Base-by-base conservation (phyloP, 1,140 invertebrate species). In the Nasonia giraulti region DNA sequence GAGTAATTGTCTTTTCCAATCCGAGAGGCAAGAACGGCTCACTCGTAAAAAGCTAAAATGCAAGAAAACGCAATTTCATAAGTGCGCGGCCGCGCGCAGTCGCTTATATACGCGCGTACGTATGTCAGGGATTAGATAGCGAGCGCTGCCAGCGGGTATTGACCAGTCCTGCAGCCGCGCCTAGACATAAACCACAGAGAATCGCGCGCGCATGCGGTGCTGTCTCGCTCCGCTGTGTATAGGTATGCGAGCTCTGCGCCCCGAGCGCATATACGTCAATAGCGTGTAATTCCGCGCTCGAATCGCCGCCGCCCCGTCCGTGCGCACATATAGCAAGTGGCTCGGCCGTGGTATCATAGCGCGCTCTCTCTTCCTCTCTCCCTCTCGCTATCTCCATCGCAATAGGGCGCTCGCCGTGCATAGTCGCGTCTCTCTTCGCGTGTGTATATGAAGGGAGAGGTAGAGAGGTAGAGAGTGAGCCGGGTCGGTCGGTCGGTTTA, bases 121-220 rank as follows among this genome's bases (percentile, higher is more conserved):
- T 12, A 55, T 23, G 40, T 0, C 71, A 10, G 62, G 68, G 83
- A 84, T 84, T 84, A 84, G 69, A 84, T 80, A 80, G 83, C 50
- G 44, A 73, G 76, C 27, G 12, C 10, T 0, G 7, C 12, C 33
- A 6, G 23, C n/a, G 20, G 62, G 31, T 82, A 85, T 85, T 69
- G 80, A 85, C 80, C 80, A 62, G 71, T 27, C 17, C 77, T 37
- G n/a, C 40, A 78, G 55, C 80, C 66, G 80, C 75, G 66, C 84
- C 79, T 82, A 82, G 74, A 80, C 74, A 82, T 82, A 78, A 82
- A 79, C 84, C 75, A 66, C 80, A 73, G 78, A 79, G 79, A 77
- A 37, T 69, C 62, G 79, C 62, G 27, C 37, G 44, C 6, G 44
- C 47, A 62, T 62, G 55, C 55, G 55, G 20, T 62, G 7, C 76